Base-by-base conservation (phyloP, 2,797 vertebrate species). In the Artibeus jamaicensis region DNA sequence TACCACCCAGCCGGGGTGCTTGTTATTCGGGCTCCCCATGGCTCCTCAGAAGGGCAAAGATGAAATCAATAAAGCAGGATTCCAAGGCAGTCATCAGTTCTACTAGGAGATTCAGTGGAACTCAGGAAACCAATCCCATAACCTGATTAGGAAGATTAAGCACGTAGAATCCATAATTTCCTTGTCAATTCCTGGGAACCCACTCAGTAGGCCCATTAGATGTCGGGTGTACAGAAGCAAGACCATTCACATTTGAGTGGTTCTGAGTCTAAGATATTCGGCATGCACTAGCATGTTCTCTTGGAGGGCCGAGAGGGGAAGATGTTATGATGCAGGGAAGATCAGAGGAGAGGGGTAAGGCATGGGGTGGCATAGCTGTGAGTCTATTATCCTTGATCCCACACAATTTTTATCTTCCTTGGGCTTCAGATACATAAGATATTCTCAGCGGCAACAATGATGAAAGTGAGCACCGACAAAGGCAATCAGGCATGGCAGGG, bases 1-100 rank as follows among this genome's bases (percentile, higher is more conserved):
- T 0, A 39, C 3, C 9, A 57, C 1, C 3, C 2, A 26, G 29
- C 4, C 18, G 16, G 46, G 11, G 0, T 9, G 10, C 6, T 87
- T n/a, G 4, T 37, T 78, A 59, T 9, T 21, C 5, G 14, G 11
- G 10, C 4, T 48, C 21, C 12, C 3, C 5, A 0, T 79, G 6
- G 22, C 24, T 53, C 15, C 2, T 21, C 5, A 5, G 18, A 32
- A 77, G 8, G 8, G 2, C 21, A 81, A 19, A 37, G n/a, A 24
- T 18, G 26, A 34, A 73, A 85, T 11, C 1, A 7, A 9, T 1
- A 70, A n/a, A 79, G 34, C 32, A 26, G 65, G 4, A 21, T 48
- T 2, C 42, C 14, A 37, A 32, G 24, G 42, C 14, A 44, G 26
- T 46, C 39, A 6, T 8, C 39, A 39, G 24, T 87, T 50, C 26